Conservation (phyloP, 2,888 invertebrate genomes). For the Ditula angustiorana region DNA sequence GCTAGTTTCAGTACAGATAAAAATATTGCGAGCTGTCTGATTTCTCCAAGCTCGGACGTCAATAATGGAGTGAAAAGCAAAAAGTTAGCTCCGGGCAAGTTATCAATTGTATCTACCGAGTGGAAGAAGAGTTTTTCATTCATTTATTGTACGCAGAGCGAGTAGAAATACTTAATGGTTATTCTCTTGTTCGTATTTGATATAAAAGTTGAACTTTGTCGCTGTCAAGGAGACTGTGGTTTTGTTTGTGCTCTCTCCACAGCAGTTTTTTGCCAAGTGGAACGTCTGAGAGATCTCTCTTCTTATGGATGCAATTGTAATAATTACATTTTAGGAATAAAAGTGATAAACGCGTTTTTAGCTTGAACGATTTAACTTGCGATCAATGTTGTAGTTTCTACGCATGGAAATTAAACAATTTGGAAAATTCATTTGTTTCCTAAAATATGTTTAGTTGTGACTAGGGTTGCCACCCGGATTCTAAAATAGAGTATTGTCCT, state of each 20-base stretch:
- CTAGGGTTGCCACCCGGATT: no score
- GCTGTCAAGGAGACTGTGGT: constrained; percentile 58
- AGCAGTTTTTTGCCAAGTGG: constrained; percentile 63
- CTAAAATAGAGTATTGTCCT: no score
- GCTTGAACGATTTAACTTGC: not conserved
- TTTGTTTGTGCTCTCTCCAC: constrained; percentile 63
- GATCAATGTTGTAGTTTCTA: not conserved
- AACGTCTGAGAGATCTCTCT: constrained; percentile 55
- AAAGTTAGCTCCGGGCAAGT: constrained; percentile 74
- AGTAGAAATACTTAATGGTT: constrained; percentile 75
- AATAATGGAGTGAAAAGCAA: constrained; percentile 73
- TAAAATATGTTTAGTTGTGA: no score
- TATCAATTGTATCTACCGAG: constrained; percentile 78
- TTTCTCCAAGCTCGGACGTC: constrained; percentile 61
- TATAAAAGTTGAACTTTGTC: constrained; percentile 70
- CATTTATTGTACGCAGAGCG: constrained; percentile 74
- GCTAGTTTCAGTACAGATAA: constrained; percentile 53
- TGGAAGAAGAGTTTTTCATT: constrained; percentile 71
- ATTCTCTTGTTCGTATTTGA: constrained; percentile 68
- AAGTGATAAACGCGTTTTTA: not conserved
- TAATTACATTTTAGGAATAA: constrained; percentile 4
- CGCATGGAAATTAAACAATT: not conserved
- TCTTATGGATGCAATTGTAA: constrained; percentile 41
- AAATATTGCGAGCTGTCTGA: constrained; percentile 57
- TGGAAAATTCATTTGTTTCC: no score